Evolutionary conservation across 2,797 vertebrate genomes (phyloP).

Genomic region (Platalea minor): DNA sequence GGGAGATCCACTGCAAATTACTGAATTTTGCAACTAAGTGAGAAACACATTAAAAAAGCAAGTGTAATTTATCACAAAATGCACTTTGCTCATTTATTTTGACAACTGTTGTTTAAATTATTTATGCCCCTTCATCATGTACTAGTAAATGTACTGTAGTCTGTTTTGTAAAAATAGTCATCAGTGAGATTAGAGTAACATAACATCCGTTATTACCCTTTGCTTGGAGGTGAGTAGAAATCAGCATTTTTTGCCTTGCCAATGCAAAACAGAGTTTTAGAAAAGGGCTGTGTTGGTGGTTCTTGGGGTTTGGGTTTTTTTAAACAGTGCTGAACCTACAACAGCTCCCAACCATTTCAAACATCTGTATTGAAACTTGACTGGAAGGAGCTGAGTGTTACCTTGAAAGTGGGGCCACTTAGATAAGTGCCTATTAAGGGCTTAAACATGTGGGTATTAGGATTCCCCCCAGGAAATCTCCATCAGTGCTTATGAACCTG

Average conservation of each 20-base stretch:
- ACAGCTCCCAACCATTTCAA: not conserved
- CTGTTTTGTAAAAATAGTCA: conserved; percentile 51
- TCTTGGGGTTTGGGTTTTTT: not conserved
- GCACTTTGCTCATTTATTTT: conserved; percentile 64
- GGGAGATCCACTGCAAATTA: conserved; percentile 56
- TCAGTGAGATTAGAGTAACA: conserved; percentile 39
- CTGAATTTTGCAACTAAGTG: conserved; percentile 51
- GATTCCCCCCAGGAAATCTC: not conserved
- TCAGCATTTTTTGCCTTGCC: not conserved
- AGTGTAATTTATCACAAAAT: conserved; percentile 65
- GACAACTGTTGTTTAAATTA: conserved; percentile 69
- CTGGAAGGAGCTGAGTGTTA: not conserved
- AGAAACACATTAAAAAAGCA: conserved; percentile 54
- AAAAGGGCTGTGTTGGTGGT: not conserved
- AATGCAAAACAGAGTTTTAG: not conserved
- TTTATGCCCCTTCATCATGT: conserved; percentile 39
- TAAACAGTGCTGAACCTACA: not conserved
- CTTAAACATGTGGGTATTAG: not conserved
- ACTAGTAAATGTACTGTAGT: conserved; percentile 38
- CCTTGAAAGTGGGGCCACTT: not conserved
- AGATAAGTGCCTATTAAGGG: not conserved
- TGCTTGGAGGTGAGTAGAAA: conserved; percentile 22
- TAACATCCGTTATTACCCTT: conserved; percentile 2
- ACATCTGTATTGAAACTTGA: not conserved
- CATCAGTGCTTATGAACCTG: not conserved